These are phyloP conservation scores for Eilema griseolum DNA, from an alignment of 2,888 invertebrate genomes.

Conservation along the genomic window DNA sequence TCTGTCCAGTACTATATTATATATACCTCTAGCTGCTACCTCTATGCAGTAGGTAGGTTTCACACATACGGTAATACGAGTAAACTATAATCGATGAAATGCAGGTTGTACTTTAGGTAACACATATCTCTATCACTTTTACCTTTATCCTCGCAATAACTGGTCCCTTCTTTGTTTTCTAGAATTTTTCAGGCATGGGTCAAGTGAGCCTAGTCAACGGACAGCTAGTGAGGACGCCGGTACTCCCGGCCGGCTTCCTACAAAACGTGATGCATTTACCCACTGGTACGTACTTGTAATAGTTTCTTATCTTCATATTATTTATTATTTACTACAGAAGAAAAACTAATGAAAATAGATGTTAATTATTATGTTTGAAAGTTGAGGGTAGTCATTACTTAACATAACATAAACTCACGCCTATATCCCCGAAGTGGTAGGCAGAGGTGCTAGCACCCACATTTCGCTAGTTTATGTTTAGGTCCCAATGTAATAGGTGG, in stretches of 20 bases:
- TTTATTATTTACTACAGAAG: slow-evolving; percentile 15
- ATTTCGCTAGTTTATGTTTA: no score
- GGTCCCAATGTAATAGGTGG: no score
- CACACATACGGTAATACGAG: no score
- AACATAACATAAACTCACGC: no score
- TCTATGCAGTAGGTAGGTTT: no score
- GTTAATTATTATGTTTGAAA: background rate
- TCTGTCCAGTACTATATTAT: no score
- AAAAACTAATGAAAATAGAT: background rate
- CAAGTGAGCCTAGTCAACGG: slow-evolving; percentile 87
- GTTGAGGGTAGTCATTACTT: background rate
- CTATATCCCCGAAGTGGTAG: no score
- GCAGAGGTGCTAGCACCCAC: no score
- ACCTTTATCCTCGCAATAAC: background rate
- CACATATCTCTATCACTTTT: no score
- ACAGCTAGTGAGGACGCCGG: slow-evolving; percentile 92
- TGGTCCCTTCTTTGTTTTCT: slow-evolving; percentile 44
- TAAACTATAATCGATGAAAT: no score
- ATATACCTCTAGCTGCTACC: no score
- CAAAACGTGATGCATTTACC: slow-evolving; percentile 92
- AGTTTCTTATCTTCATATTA: background rate
- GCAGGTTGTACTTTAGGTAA: no score
- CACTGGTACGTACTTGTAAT: slow-evolving; percentile 64
- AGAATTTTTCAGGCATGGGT: slow-evolving; percentile 84
- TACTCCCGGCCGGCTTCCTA: slow-evolving; percentile 89